Percentiles rank a stretch among this genome's conserved stretches.
These are phyloP conservation scores for Ammodytes dubius DNA, from an alignment of 2,113 vertebrate species.

Conservation along the genomic window DNA sequence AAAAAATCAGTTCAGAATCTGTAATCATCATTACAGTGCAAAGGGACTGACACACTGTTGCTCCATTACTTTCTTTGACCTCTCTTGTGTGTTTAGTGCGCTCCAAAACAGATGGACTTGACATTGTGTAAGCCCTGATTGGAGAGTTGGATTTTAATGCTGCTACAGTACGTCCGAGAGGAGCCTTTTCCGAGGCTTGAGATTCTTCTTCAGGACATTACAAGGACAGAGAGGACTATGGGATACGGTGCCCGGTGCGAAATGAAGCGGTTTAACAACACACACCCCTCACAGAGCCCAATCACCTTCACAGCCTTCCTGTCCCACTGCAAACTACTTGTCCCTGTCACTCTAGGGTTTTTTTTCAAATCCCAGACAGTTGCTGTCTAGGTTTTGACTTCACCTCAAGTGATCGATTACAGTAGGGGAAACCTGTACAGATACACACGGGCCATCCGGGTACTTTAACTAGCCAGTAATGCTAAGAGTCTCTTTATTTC, in stretches of 20 bases:
- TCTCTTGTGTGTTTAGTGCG: constrained; percentile 22
- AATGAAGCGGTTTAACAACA: constrained; percentile 52
- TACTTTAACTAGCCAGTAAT: constrained; percentile 55
- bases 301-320: constrained; percentile 67
- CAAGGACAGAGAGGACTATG: constrained; percentile 45
- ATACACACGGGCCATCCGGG: constrained; percentile 37
- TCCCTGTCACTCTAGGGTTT: constrained; percentile 33
- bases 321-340: constrained; percentile 27
- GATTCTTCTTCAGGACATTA: constrained; percentile 53
- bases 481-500: constrained; percentile 33
- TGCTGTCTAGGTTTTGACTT: constrained; percentile 42
- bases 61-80: constrained; percentile 5
- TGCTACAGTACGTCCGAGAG: constrained; percentile 50
- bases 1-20: constrained; percentile 21
- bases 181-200: background rate
- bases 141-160: constrained; percentile 61
- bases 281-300: constrained; percentile 19
- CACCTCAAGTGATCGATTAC: constrained; percentile 39
- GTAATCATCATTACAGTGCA: constrained; percentile 16
- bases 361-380: constrained; percentile 29
- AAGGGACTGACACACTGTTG: constrained; percentile 23
- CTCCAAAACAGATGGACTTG: constrained; percentile 53
- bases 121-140: constrained; percentile 48
- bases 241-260: constrained; percentile 14
- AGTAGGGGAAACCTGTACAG: constrained; percentile 51